These are phyloP conservation scores for Leptoclinus maculatus DNA, from an alignment of 2,797 vertebrate genomes.

Conservation along the genomic window DNA sequence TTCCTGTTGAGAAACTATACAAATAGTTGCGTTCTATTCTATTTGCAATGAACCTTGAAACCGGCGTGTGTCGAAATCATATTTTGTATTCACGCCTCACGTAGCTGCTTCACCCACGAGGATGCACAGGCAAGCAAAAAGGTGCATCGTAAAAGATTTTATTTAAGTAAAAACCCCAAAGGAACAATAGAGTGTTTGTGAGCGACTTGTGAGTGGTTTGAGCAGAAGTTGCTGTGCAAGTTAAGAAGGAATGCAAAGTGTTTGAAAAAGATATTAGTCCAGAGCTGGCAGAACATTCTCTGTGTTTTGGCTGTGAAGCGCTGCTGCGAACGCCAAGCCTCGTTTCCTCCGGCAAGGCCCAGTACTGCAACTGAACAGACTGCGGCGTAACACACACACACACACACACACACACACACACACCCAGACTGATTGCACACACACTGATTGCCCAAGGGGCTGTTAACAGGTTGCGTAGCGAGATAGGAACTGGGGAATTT, in stretches of 20 bases:
- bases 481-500: conserved; percentile 57
- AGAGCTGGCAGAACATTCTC: conserved; percentile 79
- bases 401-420: conserved; percentile 24
- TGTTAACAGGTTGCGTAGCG: conserved; percentile 56
- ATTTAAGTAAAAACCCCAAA: conserved; percentile 45
- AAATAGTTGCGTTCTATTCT: neutral
- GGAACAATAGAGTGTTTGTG: conserved; percentile 71
- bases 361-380: conserved; percentile 66
- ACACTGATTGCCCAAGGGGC: conserved; percentile 61
- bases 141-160: conserved; percentile 46
- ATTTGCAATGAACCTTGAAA: conserved; percentile 5
- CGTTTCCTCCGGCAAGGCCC: conserved; percentile 63
- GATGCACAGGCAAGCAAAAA: conserved; percentile 50
- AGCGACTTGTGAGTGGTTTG: conserved; percentile 44
- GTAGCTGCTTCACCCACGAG: conserved; percentile 37
- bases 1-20: neutral
- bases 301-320: conserved; percentile 76
- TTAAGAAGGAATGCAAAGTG: conserved; percentile 75
- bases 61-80: neutral
- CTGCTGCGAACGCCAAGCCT: conserved; percentile 65
- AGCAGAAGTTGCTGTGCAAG: conserved; percentile 78
- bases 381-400: conserved; percentile 50
- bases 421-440: conserved; percentile 7
- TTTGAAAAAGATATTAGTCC: conserved; percentile 75
- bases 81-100: conserved; percentile 39